Base-by-base conservation (phyloP, 2,797 vertebrate genomes). In the Gallinago stenura region DNA sequence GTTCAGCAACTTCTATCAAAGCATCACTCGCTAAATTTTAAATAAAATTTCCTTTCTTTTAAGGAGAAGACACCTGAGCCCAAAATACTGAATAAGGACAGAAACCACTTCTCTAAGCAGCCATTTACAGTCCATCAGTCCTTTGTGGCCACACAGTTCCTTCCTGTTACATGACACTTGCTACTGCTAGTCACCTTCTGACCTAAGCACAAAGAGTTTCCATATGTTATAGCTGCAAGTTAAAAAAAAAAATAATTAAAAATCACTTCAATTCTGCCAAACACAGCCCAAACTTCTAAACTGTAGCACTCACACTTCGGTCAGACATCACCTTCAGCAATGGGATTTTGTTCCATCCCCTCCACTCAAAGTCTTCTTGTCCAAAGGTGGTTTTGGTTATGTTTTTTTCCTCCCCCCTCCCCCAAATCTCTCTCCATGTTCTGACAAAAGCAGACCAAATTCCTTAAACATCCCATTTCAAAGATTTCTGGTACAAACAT, bases 341-440 rank as follows among this genome's bases (percentile, higher is more conserved):
- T 2, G 17, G 30, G 12, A 81, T 61, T 39, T 81, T 90, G 37
- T 57, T 75, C 28, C 53, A 75, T 5, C 33, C 50, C 19, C 14
- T 81, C 50, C 58, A 69, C 33, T 64, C 35, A 20, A 35, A 62
- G 30, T 28, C 43, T 50, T 66, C 39, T 50, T 57, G 22, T 18
- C 15, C n/a, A 85, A 66, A 86, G 15, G 26, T 16, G 39, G 2
- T 57, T 72, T 50, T 12, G 4, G 31, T 24, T 73, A 25, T 10
- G 21, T 4, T 24, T 18, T 33, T 17, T 13, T 1, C 4, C 4
- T 2, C 24, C 13, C 13, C 22, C 31, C 2, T 7, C 22, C 6
- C 11, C 7, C 7, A 6, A 9, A 25, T 46, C 17, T 19, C 7
- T 60, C n/a, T 81, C 25, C 28, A 58, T 2, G 8, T 78, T 93